Base-by-base conservation (phyloP, 2,797 vertebrate species). In the Leptodactylus fallax region DNA sequence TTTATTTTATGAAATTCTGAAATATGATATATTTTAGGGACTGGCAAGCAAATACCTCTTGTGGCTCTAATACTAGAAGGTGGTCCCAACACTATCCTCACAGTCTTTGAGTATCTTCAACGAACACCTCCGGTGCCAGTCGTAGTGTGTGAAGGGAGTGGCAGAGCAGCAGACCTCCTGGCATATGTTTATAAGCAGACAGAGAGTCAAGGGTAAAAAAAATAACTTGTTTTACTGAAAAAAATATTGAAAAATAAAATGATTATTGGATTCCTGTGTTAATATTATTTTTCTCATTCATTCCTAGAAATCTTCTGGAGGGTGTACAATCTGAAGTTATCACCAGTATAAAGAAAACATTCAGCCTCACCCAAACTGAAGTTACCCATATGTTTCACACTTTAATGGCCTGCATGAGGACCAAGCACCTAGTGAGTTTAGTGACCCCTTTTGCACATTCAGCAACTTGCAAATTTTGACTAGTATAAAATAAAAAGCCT, bases 141-240 rank as follows among this genome's bases (percentile, higher is more conserved):
- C 90, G 96, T 97, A 87, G 96, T 97, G 86, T 97, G 96, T 90
- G 96, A 97, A 90, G 96, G 96, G 21, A 96, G 96, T 0, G 96
- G 96, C 21, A 94, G 96, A 0, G 96, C 96, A 19, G 96, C 96
- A 55, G 96, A 97, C 83, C 95, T 97, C 53, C 89, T 97, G 91
- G 96, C 96, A 86, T 97, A 95, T 65, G 93, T 97, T 79, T 96
- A 96, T 93, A 97, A 97, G 88, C 96, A 97, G 91, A 97, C 96
- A 0, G 95, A 96, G 88, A 95, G 95, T 25, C 94, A 94, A 65
- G 96, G 96, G 96, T 97, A 93, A 81, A 88, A n/a, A 87, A 7
- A 67, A 49, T 21, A 7, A 19, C 47, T 56, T 72, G 7, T 13
- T 3, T n/a, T 0, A n/a, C 6, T 53, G 0, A n/a, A 13, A 9